Percentiles rank a stretch among this genome's conserved stretches.
Evolutionary conservation across 2,888 invertebrate species (phyloP).

Genomic region (Syrphus vitripennis): DNA sequence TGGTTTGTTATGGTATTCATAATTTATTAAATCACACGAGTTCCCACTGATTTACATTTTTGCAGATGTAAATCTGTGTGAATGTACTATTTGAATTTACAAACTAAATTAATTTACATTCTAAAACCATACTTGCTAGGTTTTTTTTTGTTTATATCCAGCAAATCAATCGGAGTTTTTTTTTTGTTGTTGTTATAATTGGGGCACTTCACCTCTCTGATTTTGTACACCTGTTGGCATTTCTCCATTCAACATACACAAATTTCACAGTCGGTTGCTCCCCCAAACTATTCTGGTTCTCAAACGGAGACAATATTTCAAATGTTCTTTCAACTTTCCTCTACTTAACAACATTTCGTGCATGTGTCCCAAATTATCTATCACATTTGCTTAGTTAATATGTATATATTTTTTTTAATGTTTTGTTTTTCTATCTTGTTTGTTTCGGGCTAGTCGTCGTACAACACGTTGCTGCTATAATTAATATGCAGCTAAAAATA

Average conservation of each 20-base stretch:
- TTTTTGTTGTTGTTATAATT: neutral
- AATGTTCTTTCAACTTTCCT: constrained; percentile 28
- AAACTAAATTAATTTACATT: neutral
- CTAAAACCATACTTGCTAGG: neutral
- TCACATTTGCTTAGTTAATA: constrained; percentile 25
- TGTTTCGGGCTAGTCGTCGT: constrained; percentile 15
- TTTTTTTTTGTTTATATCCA: neutral
- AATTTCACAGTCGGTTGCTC: constrained; percentile 48
- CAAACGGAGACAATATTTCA: constrained; percentile 6
- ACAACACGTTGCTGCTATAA: constrained; percentile 56
- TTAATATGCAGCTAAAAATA: constrained; percentile 71
- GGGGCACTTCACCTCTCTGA: constrained; percentile 4
- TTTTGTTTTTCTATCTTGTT: neutral
- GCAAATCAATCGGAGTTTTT: neutral
- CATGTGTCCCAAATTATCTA: constrained; percentile 44
- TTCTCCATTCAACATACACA: neutral
- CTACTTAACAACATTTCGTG: constrained; percentile 34
- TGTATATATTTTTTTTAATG: neutral
- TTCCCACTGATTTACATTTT: neutral
- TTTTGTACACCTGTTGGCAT: constrained; percentile 19
- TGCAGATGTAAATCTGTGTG: neutral
- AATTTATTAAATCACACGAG: constrained; percentile 1
- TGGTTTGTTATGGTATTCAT: constrained; percentile 3
- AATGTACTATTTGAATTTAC: neutral
- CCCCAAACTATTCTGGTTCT: constrained; percentile 20